phyloP scores from a whole-genome alignment of 1,140 invertebrate species.

The Achatina immaculata region DNA sequence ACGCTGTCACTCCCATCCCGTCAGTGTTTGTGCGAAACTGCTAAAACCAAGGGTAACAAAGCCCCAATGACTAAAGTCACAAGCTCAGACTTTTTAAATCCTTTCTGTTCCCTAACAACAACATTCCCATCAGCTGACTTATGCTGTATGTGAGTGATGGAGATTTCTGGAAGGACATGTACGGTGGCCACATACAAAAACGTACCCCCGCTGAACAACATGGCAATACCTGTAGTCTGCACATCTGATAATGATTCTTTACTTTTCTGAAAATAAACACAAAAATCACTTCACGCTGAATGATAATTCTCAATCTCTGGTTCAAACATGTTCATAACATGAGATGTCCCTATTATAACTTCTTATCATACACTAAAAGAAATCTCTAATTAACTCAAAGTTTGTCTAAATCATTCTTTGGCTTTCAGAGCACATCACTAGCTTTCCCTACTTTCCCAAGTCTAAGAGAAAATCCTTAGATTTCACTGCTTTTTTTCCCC shows the following conservation, averaged over 20 bases:
- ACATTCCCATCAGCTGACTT: constrained; percentile 71
- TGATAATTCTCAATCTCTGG: no score
- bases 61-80: constrained; percentile 86
- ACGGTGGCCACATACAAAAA: constrained; percentile 99
- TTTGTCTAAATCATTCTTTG: no score
- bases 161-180: constrained; percentile 94
- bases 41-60: constrained; percentile 87
- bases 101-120: constrained; percentile 72
- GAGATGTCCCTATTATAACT: no score
- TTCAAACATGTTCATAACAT: no score
- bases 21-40: constrained; percentile 90
- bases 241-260: constrained; percentile 79
- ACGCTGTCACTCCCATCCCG: no score
- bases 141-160: constrained; percentile 61
- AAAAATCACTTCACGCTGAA: no score
- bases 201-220: constrained; percentile 98
- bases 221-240: constrained; percentile 94
- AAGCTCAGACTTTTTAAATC: constrained; percentile 84
- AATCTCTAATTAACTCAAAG: no score
- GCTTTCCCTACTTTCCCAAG: no score
- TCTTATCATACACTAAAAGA: no score
- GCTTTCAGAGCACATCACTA: no score
- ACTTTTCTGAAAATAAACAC: constrained; percentile 65
- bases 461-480: no score
- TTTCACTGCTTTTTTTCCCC: no score